Percentiles rank a stretch among this genome's conserved stretches.
phyloP scores from a whole-genome alignment of 2,113 vertebrate genomes.

The Myocastor coypus region DNA sequence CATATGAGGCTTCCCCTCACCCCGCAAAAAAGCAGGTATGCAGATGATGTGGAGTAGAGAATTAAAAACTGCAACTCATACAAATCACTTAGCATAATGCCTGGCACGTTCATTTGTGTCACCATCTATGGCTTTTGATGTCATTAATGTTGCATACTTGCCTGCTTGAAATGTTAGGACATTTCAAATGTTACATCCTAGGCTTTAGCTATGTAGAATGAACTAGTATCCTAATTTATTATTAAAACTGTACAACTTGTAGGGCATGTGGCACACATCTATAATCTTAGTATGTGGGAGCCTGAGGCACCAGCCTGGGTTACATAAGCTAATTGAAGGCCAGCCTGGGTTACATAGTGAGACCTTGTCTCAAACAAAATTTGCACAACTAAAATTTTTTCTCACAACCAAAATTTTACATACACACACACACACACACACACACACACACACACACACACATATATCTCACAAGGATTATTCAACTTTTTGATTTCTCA shows the following conservation, averaged over 20 bases:
- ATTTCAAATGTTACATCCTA: conserved; percentile 57
- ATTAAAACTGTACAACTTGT: not conserved
- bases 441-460: too few relatives aligned
- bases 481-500: conserved; percentile 58
- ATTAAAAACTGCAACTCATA: not conserved
- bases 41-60: not conserved
- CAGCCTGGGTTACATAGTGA: not conserved
- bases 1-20: not conserved
- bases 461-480: conserved; percentile 58
- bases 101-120: conserved; percentile 30
- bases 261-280: not conserved
- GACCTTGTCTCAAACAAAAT: not conserved
- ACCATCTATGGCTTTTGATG: not conserved
- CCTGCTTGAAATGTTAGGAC: conserved; percentile 53
- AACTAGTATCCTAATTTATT: conserved; percentile 37
- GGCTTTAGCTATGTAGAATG: conserved; percentile 39
- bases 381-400: not conserved
- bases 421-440: too few relatives aligned
- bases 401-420: not conserved
- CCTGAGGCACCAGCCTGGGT: not conserved
- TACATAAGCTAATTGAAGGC: not conserved
- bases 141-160: conserved; percentile 16
- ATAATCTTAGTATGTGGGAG: not conserved
- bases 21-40: not conserved
- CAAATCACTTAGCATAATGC: conserved; percentile 35